Conservation (phyloP, 1,140 invertebrate species). For the Acromyrmex heyeri region DNA sequence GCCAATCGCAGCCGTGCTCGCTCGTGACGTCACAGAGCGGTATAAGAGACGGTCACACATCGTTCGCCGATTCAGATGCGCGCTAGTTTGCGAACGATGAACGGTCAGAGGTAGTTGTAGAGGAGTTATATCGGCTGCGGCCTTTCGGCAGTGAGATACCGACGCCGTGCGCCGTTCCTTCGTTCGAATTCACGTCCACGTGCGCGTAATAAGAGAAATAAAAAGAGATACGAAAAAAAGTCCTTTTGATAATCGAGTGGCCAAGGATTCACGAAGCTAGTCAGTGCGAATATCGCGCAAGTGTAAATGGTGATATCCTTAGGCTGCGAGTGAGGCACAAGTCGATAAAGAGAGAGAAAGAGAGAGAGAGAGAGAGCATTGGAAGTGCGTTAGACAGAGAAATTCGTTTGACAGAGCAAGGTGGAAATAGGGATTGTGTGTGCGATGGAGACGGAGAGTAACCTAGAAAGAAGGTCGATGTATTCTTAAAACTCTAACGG, state of each 20-base stretch:
- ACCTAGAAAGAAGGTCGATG: slow-evolving; percentile 34
- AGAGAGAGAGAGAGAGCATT: neutral
- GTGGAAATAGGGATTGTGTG: neutral
- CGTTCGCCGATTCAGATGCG: slow-evolving; percentile 78
- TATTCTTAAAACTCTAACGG: neutral
- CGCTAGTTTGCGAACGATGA: slow-evolving; percentile 79
- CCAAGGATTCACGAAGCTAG: slow-evolving; percentile 78
- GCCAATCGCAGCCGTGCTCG: slow-evolving; percentile 75
- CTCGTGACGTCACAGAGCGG: slow-evolving; percentile 84
- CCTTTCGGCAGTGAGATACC: slow-evolving; percentile 73
- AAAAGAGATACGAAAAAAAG: neutral
- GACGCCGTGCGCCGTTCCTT: slow-evolving; percentile 62
- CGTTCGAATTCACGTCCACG: neutral
- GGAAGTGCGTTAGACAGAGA: neutral
- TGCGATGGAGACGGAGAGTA: slow-evolving; percentile 31
- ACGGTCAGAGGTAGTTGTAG: slow-evolving; percentile 74
- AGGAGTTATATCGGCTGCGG: slow-evolving; percentile 73
- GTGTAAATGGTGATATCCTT: slow-evolving; percentile 53
- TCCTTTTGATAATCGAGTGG: slow-evolving; percentile 13
- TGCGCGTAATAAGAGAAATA: slow-evolving; percentile 14
- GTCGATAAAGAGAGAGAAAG: neutral
- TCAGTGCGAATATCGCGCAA: slow-evolving; percentile 70
- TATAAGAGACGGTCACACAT: slow-evolving; percentile 87
- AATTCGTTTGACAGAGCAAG: neutral
- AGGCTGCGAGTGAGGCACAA: slow-evolving; percentile 18